phyloP scores from a whole-genome alignment of 2,888 invertebrate genomes.

The Heterodera filipjevi region DNA sequence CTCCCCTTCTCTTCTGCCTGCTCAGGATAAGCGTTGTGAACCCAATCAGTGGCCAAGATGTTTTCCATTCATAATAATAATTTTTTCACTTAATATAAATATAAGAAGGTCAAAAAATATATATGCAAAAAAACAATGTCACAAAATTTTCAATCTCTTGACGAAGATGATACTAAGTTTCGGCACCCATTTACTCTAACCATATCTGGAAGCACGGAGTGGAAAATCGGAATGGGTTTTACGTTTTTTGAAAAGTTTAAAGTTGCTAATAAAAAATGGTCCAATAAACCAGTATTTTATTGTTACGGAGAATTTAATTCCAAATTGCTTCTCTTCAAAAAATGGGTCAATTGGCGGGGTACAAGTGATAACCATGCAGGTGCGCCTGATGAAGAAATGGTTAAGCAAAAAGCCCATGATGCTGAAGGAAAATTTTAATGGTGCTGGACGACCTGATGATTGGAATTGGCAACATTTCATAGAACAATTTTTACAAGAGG shows the following conservation, averaged over 20 bases:
- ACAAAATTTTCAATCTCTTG: no score
- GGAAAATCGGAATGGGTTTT: constrained; percentile 1
- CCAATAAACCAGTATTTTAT: constrained; percentile 13
- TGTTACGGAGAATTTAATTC: constrained; percentile 27
- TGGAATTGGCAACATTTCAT: constrained; percentile 11
- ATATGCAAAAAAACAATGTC: no score
- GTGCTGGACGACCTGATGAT: not conserved
- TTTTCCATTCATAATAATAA: no score
- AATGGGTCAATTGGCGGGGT: constrained; percentile 6
- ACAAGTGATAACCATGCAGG: not conserved
- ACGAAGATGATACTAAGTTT: no score
- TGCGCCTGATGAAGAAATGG: not conserved
- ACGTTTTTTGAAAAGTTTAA: constrained; percentile 1
- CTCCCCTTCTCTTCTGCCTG: no score
- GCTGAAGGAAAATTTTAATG: constrained; percentile 1
- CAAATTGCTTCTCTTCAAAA: constrained; percentile 11
- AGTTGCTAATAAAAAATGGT: not conserved
- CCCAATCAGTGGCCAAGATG: no score
- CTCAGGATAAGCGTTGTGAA: no score
- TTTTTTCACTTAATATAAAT: no score
- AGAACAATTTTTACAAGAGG: no score
- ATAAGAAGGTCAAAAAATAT: no score
- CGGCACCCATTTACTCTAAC: no score
- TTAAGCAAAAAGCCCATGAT: not conserved
- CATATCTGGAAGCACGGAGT: no score